Conservation (phyloP, 2,888 invertebrate genomes). For the Acronicta psi region DNA sequence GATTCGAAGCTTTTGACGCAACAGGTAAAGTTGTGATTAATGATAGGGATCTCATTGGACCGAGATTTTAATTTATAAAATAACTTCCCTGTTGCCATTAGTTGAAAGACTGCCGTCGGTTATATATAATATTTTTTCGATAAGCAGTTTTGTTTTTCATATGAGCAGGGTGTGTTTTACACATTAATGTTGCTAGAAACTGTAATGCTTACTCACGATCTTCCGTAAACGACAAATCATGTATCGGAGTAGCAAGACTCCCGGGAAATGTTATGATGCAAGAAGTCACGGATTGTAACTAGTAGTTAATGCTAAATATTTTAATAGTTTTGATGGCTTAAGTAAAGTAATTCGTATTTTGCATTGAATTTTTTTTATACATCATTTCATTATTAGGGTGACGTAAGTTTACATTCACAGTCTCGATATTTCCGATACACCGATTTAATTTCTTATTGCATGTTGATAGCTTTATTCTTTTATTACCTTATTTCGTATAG, state of each 20-base stretch:
- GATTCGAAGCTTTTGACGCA: slow-evolving; percentile 13
- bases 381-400: slow-evolving; percentile 6
- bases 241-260: slow-evolving; percentile 5
- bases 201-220: slow-evolving; percentile 2
- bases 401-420: slow-evolving; percentile 11
- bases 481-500: slow-evolving; percentile 19
- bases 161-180: slow-evolving; percentile 8
- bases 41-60: slow-evolving; percentile 54
- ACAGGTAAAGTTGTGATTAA: slow-evolving; percentile 45
- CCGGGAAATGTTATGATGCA: slow-evolving; percentile 7
- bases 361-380: slow-evolving; percentile 5
- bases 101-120: slow-evolving; percentile 16
- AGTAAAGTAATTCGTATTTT: neutral
- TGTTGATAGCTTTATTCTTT: slow-evolving; percentile 33
- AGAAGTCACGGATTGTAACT: slow-evolving; percentile 10
- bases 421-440: slow-evolving; percentile 27
- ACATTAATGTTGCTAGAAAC: slow-evolving; percentile 6
- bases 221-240: slow-evolving; percentile 3
- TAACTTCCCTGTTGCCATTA: slow-evolving; percentile 44
- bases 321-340: slow-evolving; percentile 6
- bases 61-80: slow-evolving; percentile 23
- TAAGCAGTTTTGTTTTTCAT: neutral
- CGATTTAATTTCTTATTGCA: slow-evolving; percentile 22
- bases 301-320: slow-evolving; percentile 13
- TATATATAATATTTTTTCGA: slow-evolving; percentile 5